These are phyloP conservation scores for Poeciliopsis paucimaculata DNA, from an alignment of 2,797 vertebrate genomes.

Conservation along the genomic window DNA sequence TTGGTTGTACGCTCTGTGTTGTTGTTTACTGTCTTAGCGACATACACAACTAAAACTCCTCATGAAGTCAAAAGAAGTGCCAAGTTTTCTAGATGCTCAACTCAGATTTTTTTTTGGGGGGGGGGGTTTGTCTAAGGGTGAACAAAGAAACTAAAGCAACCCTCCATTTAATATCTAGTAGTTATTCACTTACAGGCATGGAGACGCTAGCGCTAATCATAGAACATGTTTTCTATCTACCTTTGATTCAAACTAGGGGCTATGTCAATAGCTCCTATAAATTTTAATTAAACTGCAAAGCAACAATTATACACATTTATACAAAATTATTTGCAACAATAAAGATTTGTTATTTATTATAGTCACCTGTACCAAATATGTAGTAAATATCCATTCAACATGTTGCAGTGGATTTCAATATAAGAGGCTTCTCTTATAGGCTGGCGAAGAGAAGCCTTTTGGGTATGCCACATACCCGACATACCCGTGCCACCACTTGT, in stretches of 20 bases:
- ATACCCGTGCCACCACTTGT: too few relatives aligned
- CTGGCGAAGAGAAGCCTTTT: too few relatives aligned
- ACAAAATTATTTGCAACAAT: background rate
- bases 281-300: background rate
- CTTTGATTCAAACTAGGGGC: background rate
- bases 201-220: background rate
- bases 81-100: conserved; percentile 10
- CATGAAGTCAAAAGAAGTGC: conserved; percentile 28
- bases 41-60: conserved; percentile 22
- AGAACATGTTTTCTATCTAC: background rate
- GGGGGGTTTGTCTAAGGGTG: background rate
- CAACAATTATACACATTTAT: background rate
- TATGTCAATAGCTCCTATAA: background rate
- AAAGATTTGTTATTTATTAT: background rate
- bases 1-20: conserved; percentile 3
- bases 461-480: too few relatives aligned
- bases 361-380: background rate
- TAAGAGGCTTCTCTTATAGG: background rate
- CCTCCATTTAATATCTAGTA: background rate
- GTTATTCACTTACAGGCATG: background rate
- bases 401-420: background rate
- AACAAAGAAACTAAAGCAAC: background rate
- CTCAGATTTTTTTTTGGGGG: background rate
- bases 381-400: background rate
- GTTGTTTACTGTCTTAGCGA: background rate